Base-by-base conservation (phyloP, 1,140 invertebrate species). In the Amyelois transitella region DNA sequence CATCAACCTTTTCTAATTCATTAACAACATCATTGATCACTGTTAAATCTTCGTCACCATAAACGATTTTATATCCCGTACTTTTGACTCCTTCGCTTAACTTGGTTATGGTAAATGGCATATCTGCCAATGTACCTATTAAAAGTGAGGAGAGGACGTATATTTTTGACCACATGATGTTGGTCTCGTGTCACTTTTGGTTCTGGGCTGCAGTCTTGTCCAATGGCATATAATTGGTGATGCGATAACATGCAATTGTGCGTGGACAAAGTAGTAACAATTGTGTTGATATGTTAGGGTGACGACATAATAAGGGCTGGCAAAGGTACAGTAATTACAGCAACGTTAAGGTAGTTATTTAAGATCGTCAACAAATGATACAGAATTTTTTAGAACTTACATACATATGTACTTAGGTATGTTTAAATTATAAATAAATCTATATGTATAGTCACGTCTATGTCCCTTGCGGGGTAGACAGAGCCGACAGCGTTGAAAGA, bases 1-100 rank as follows among this genome's bases (percentile, higher is more conserved):
- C 50, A 12, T 67, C 51, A 14, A 55, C 50, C 18, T 79, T 80
- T 49, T 84, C 81, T 2, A 63, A 51, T 12, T 81, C 66, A 17
- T 48, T 61, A 0, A 81, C 69, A 0, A 83, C 77, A 45, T 85
- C 62, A 54, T 87, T 87, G 8, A 82, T 62, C 1, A 79, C 28
- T 7, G 60, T 55, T 43, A 82, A 43, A 28, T 85, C 78, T 58
- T 85, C 79, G 53, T 85, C 75, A 0, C 80, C 81, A 25, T 85
- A 85, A 0, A 83, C 44, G 3, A 83, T 51, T 49, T 74, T 77
- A 17, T 64, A 77, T 0, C 77, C 77, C 10, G 64, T 38, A 58
- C 78, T 85, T 28, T 43, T 64, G 0, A 76, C 73, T 10, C 75
- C 75, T 12, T 77, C 69, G 38, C 72, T 80, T 6, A 77, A 12